Evolutionary conservation across 2,888 invertebrate species (phyloP).

Genomic region (Andrena marginata): DNA sequence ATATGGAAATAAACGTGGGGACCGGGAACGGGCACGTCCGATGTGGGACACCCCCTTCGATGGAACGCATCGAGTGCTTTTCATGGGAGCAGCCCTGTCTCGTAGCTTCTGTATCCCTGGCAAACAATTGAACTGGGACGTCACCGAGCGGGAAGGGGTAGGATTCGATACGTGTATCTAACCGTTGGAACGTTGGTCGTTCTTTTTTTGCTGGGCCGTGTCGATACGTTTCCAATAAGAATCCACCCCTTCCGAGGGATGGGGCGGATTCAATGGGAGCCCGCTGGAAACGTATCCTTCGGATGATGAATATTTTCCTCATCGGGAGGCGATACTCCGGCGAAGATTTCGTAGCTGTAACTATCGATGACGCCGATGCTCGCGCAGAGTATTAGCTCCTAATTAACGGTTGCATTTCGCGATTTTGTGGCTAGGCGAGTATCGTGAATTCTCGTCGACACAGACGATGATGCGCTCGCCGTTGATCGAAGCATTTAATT

Average conservation of each 20-base stretch:
- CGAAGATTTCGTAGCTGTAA: not conserved
- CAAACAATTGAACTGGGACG: slow-evolving; percentile 56
- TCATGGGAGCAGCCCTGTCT: slow-evolving; percentile 51
- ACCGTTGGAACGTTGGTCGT: slow-evolving; percentile 22
- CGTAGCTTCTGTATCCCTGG: slow-evolving; percentile 34
- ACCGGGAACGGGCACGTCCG: slow-evolving; percentile 39
- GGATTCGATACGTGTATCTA: slow-evolving; percentile 37
- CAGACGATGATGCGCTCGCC: not conserved
- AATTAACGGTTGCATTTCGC: not conserved
- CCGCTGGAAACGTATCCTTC: not conserved
- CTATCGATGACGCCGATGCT: too few species aligned
- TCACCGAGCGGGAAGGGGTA: not conserved
- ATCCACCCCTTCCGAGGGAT: slow-evolving; percentile 17
- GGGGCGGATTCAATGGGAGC: slow-evolving; percentile 11
- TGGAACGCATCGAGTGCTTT: slow-evolving; percentile 67
- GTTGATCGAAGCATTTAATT: slow-evolving; percentile 15
- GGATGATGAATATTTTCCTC: slow-evolving; percentile 28
- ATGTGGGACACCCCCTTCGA: slow-evolving; percentile 53
- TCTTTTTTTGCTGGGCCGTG: slow-evolving; percentile 26
- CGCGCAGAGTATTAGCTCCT: not conserved
- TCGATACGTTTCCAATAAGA: slow-evolving; percentile 51
- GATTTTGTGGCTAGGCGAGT: not conserved
- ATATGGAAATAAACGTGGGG: slow-evolving; percentile 63
- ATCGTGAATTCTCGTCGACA: not conserved
- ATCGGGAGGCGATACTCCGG: not conserved